Evolutionary conservation across 2,888 invertebrate genomes (phyloP).

Genomic region (Meganola albula): DNA sequence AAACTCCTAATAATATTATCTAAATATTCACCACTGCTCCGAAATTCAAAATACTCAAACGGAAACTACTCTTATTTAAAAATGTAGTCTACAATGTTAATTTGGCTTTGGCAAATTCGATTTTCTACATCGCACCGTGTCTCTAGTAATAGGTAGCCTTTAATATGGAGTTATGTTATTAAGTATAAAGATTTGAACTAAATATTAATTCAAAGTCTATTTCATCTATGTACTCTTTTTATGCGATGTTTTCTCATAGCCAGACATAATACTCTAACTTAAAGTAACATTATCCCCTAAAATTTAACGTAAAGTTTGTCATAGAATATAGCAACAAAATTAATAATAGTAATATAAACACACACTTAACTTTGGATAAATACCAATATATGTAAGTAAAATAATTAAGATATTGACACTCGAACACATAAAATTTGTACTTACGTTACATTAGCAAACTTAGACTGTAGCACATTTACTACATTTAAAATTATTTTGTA

Average conservation of each 20-base stretch:
- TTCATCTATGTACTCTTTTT: too few relatives aligned
- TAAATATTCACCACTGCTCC: too few relatives aligned
- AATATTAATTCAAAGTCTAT: too few relatives aligned
- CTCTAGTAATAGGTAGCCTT: too few relatives aligned
- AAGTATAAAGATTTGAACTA: too few relatives aligned
- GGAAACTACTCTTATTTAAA: constrained; percentile 27
- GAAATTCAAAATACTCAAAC: too few relatives aligned
- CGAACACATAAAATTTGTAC: constrained; percentile 76
- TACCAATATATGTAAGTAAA: constrained; percentile 63
- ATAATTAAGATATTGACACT: constrained; percentile 65
- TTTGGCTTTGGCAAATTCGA: constrained; percentile 61
- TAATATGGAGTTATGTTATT: too few relatives aligned
- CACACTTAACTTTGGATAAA: constrained; percentile 74
- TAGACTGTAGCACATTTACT: constrained; percentile 40
- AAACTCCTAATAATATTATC: too few relatives aligned
- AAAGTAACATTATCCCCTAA: constrained; percentile 42
- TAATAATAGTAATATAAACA: constrained; percentile 67
- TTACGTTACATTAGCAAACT: constrained; percentile 63
- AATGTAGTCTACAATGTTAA: constrained; percentile 42
- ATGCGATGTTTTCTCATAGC: constrained; percentile 45
- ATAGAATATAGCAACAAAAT: constrained; percentile 71
- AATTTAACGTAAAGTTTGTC: constrained; percentile 56
- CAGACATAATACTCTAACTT: constrained; percentile 43
- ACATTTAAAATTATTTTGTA: constrained; percentile 47
- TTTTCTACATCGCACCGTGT: too few relatives aligned